Evolutionary conservation across 2,797 vertebrate species (phyloP).

Genomic region (Sebastes cheni): DNA sequence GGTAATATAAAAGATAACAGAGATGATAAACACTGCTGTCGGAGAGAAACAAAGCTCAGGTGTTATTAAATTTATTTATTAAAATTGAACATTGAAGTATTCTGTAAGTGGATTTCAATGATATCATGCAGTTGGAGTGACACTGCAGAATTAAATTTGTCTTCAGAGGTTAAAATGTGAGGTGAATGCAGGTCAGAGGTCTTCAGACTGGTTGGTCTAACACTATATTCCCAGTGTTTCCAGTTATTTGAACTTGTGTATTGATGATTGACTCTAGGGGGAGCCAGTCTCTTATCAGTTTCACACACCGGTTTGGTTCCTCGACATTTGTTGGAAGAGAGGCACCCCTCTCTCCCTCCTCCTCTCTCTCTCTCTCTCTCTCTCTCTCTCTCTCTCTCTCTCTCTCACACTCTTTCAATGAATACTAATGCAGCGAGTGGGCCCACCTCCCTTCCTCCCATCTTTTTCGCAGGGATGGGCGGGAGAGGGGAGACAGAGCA

Average conservation of each 20-base stretch:
- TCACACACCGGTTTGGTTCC: constrained; percentile 64
- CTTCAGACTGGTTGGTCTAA: neutral
- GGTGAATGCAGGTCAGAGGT: constrained; percentile 2
- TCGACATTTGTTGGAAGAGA: constrained; percentile 73
- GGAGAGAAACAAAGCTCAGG: neutral
- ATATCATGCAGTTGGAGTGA: neutral
- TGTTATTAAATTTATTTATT: neutral
- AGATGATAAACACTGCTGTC: neutral
- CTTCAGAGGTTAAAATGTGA: neutral
- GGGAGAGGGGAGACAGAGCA: constrained; percentile 77
- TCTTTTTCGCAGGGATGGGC: constrained; percentile 74
- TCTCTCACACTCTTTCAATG: constrained; percentile 75
- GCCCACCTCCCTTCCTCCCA: constrained; percentile 78
- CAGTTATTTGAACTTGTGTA: constrained; percentile 26
- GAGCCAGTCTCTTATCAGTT: constrained; percentile 77
- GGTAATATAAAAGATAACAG: no score
- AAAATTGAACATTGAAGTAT: neutral
- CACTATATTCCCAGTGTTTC: neutral
- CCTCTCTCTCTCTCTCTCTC: constrained; percentile 27
- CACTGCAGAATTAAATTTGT: neutral
- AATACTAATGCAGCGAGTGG: constrained; percentile 83
- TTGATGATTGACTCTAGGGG: constrained; percentile 72
- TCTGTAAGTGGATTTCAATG: neutral
- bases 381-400: constrained; percentile 41
- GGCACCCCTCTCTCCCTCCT: constrained; percentile 42